Evolutionary conservation across 1,140 invertebrate species (phyloP), one percentile per base, ranked within the genome.

Genomic region (Marisa cornuarietis): DNA sequence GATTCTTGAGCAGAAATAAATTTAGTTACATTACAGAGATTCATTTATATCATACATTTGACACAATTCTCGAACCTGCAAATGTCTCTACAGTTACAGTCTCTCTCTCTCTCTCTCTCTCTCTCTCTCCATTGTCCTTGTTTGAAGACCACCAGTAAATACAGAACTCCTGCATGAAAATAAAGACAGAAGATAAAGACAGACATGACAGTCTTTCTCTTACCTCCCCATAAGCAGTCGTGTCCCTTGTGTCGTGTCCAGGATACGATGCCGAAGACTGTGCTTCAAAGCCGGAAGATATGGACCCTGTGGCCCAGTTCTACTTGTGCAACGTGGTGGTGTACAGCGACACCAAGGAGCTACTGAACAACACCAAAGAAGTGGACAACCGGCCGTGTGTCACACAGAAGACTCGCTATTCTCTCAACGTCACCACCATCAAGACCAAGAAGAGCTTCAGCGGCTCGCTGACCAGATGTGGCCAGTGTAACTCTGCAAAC

Each of bases 371-470:
- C 16, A 65, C 26, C 24, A 42, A 31, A n/a, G 71, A 72, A 4
- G 62, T 74, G 62, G 75, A 71, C 63, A 71, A 77, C 16, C 71
- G 74, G 13, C 49, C 78, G 24, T 83, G 82, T 52, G 78, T 71
- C 24, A 71, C 79, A 24, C 77, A 26, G 16, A 20, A 79, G 10
- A 76, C 51, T 5, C 77, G 78, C 14, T 80, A 74, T n/a, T 22
- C 69, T 0, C 80, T 83, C 52, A 81, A 83, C 71, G 42, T 76
- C n/a, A 65, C 54, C 31, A 73, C 77, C 5, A 54, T 83, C 16
- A 51, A n/a, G 51, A 51, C 65, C 65, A 69, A 58, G 24, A 79
- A 71, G 31, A 75, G 71, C 10, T 49, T 77, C 51, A 77, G 63
- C 6, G 58, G 71, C 11, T 73, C 74, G 0, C 63, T 83, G 0